Conservation (phyloP, 2,797 vertebrate genomes). For the Gambusia yucatana region DNA sequence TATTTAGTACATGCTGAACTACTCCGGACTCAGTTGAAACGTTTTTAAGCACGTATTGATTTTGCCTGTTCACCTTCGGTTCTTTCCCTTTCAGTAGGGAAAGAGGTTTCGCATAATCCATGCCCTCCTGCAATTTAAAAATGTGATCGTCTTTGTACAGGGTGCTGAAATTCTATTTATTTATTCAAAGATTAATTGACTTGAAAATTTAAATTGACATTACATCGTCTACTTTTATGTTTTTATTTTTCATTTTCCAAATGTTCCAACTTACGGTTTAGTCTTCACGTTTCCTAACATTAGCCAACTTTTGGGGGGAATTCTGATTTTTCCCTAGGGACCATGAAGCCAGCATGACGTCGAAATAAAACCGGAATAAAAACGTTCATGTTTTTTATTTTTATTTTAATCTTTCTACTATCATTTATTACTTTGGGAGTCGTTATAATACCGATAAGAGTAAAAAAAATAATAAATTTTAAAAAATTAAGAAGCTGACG, state of each 20-base stretch:
- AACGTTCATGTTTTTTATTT: neutral
- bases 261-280: neutral
- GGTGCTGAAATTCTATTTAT: neutral
- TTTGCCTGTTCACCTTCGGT: neutral
- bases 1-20: neutral
- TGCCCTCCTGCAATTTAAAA: neutral
- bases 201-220: no score
- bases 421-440: neutral
- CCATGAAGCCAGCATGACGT: conserved; percentile 43
- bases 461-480: neutral
- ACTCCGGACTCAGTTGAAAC: neutral
- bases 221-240: no score
- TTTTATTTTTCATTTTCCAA: neutral
- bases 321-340: neutral
- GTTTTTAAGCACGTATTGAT: neutral
- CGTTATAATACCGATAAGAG: neutral
- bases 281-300: neutral
- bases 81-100: neutral
- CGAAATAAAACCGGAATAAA: neutral
- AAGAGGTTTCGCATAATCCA: neutral
- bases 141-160: neutral
- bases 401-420: neutral
- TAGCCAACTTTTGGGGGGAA: neutral
- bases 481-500: fast-evolving
- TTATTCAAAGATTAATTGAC: neutral